Evolutionary conservation across 2,888 invertebrate genomes (phyloP), one percentile per base, ranked within the genome.

Genomic region (Abrostola tripartita): DNA sequence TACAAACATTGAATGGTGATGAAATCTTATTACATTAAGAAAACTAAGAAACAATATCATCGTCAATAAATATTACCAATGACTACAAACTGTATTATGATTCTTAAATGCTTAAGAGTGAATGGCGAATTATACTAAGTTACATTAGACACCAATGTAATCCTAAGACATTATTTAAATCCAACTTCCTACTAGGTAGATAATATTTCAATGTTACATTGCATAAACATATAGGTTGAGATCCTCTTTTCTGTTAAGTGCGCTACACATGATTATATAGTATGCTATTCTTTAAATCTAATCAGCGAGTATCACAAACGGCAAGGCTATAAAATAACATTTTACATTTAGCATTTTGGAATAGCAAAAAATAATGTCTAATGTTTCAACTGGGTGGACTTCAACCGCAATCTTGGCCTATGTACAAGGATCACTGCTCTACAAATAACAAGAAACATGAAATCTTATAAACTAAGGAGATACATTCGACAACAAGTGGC

Each of bases 221-320:
- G 52, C 24, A 51, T 14, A 36, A 58, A 49, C 49, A 52, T 14
- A 36, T 55, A 50, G 49, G 14, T 41, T 58, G 66, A 73, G 62
- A 72, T 72, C 24, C 24, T 24, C 73, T 54, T 41, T 53, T 52
- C 14, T 61, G 41, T 44, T n/a, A 73, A 67, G 76, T 54, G 54
- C 59, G 42, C 62, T 53, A 60, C 61, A 62, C 53, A 55, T 52
- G 56, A 49, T 50, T 36, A 24, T 24, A 24, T 24, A 51, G 38
- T 64, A 24, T 4, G 37, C 52, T 58, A 67, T 68, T 57, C 57
- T 56, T 74, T 67, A 57, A 71, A 68, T 66, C 37, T 64, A 68
- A 47, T 63, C 68, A 65, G 66, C 65, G 74, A 74, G 65, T 77
- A 74, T 78, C 68, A 79, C 80, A 79, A 77, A 70, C 53, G 67